These are phyloP conservation scores for Lepidocyrtinus sp. DNA, from an alignment of 2,888 invertebrate genomes.

Conservation along the genomic window DNA sequence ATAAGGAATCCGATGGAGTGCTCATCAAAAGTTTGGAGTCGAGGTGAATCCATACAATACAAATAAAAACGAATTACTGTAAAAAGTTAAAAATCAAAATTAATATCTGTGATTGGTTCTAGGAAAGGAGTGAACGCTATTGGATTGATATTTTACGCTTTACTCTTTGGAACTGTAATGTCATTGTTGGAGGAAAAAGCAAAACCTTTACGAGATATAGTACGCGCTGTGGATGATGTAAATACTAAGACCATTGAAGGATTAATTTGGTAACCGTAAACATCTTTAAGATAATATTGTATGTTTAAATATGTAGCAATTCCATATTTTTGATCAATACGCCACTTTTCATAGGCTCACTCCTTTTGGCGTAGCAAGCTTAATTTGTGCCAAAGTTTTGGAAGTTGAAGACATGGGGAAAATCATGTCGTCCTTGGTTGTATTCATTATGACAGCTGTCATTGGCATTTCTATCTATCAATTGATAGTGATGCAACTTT, in stretches of 20 bases:
- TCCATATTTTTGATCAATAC: neutral
- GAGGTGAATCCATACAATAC: constrained; percentile 22
- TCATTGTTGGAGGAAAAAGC: constrained; percentile 88
- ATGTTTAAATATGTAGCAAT: neutral
- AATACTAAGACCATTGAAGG: constrained; percentile 94
- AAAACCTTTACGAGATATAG: constrained; percentile 83
- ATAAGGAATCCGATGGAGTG: constrained; percentile 18
- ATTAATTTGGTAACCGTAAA: constrained; percentile 83
- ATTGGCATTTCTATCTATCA: constrained; percentile 89
- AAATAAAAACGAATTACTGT: neutral
- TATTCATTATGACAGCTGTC: constrained; percentile 86
- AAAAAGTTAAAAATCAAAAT: neutral
- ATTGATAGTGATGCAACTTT: constrained; percentile 85
- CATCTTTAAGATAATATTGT: neutral
- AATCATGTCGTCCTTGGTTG: constrained; percentile 74
- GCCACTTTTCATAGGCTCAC: constrained; percentile 78
- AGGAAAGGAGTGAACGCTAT: constrained; percentile 82
- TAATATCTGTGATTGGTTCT: no score
- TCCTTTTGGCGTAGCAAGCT: constrained; percentile 87
- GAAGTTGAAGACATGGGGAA: constrained; percentile 79
- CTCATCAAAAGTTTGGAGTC: constrained; percentile 36
- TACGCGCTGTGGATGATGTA: constrained; percentile 89
- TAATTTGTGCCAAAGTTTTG: constrained; percentile 86
- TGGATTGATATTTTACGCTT: constrained; percentile 91
- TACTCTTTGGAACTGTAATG: constrained; percentile 88